phyloP scores from a whole-genome alignment of 2,113 vertebrate species.

The Labrus mixtus region DNA sequence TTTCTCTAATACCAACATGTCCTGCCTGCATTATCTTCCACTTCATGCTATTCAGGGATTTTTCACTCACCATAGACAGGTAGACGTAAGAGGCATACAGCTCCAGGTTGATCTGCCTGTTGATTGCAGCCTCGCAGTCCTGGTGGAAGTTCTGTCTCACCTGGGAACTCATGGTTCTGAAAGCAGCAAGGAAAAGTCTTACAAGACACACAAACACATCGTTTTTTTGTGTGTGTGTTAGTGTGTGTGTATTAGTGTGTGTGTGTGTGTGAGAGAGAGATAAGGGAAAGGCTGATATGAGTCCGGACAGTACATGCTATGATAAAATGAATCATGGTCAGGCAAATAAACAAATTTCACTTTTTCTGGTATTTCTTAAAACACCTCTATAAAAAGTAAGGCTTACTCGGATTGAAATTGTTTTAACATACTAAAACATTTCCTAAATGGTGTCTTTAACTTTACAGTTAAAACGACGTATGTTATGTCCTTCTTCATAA shows the following conservation, averaged over 20 bases:
- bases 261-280: too few species aligned
- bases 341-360: too few species aligned
- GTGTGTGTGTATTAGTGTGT: too few species aligned
- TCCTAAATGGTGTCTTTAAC: too few species aligned
- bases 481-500: too few species aligned
- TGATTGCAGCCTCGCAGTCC: constrained; percentile 87
- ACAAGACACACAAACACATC: background rate
- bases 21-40: background rate
- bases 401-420: too few species aligned
- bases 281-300: background rate
- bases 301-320: background rate
- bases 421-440: too few species aligned
- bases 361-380: too few species aligned
- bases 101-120: constrained; percentile 90
- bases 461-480: too few species aligned
- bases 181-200: constrained; percentile 13
- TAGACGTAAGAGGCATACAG: constrained; percentile 89
- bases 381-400: too few species aligned
- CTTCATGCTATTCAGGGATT: too few species aligned
- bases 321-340: background rate
- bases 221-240: too few species aligned
- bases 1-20: background rate
- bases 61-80: constrained; percentile 86
- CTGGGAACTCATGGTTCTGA: constrained; percentile 81
- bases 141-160: constrained; percentile 90